These are phyloP conservation scores for Otolemur crassicaudatus DNA, from an alignment of 2,797 vertebrate genomes.

Conservation along the genomic window DNA sequence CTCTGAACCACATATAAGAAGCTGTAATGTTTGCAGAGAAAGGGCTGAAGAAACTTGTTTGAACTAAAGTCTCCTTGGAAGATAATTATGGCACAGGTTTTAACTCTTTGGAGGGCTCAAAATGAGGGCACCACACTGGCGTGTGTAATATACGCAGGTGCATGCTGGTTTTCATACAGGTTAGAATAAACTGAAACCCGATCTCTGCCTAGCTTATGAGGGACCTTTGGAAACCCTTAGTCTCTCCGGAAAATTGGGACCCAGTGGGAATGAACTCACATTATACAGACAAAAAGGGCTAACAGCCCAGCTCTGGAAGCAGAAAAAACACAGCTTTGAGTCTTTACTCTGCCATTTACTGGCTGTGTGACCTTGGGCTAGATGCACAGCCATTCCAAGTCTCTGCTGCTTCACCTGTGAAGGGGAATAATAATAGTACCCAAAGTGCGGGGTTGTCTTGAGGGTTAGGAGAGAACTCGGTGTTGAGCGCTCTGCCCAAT, in stretches of 20 bases:
- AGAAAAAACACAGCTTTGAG: no score
- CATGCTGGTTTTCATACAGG: not conserved
- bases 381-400: not conserved
- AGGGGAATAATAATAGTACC: not conserved
- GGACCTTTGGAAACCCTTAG: not conserved
- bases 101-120: no score
- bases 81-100: not conserved
- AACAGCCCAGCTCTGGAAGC: not conserved
- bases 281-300: no score
- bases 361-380: not conserved
- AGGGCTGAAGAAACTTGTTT: not conserved
- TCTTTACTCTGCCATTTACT: not conserved
- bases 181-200: not conserved
- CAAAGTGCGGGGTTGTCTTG: accelerated
- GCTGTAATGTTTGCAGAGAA: not conserved
- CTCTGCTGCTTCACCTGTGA: not conserved
- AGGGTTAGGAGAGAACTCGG: not conserved
- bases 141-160: accelerated
- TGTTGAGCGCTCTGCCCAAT: not conserved
- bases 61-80: not conserved
- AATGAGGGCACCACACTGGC: no score
- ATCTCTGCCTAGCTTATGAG: not conserved
- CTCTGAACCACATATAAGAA: not conserved
- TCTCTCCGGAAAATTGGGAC: not conserved
- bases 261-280: not conserved